Evolutionary conservation across 2,888 invertebrate species (phyloP).

Genomic region (Amblyjoppa fuscipennis): DNA sequence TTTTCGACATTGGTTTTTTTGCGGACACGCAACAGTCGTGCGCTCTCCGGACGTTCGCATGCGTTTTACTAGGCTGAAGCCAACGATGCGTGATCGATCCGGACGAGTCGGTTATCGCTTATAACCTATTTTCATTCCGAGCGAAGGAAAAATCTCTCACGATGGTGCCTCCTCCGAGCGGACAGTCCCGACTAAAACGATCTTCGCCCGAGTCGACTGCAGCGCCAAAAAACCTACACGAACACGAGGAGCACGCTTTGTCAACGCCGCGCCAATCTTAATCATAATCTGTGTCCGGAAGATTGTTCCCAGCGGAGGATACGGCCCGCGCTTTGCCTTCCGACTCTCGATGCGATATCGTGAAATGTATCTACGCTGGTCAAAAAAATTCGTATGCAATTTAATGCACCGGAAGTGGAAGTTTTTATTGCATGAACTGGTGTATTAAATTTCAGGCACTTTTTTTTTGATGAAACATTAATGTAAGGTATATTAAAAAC

Average conservation of each 20-base stretch:
- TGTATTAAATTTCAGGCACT: no score
- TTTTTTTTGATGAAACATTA: no score
- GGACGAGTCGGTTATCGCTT: neutral
- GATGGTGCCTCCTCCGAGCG: neutral
- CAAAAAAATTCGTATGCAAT: no score
- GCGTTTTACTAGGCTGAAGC: neutral
- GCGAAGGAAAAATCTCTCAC: neutral
- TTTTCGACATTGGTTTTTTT: neutral
- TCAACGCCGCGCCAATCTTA: neutral
- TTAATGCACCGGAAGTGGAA: no score
- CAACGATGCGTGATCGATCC: conserved; percentile 16
- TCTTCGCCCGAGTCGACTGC: neutral
- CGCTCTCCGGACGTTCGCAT: neutral
- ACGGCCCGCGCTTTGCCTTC: neutral
- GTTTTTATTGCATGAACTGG: no score
- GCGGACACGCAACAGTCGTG: neutral
- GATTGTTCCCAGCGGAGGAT: neutral
- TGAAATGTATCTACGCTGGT: neutral
- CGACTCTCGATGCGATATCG: neutral
- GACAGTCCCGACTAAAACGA: neutral
- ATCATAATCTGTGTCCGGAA: neutral
- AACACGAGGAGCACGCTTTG: neutral
- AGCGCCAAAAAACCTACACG: neutral
- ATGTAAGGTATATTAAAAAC: no score
- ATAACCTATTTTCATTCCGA: neutral